Conservation (phyloP, 2,888 invertebrate genomes). For the Cantharis rufa region DNA sequence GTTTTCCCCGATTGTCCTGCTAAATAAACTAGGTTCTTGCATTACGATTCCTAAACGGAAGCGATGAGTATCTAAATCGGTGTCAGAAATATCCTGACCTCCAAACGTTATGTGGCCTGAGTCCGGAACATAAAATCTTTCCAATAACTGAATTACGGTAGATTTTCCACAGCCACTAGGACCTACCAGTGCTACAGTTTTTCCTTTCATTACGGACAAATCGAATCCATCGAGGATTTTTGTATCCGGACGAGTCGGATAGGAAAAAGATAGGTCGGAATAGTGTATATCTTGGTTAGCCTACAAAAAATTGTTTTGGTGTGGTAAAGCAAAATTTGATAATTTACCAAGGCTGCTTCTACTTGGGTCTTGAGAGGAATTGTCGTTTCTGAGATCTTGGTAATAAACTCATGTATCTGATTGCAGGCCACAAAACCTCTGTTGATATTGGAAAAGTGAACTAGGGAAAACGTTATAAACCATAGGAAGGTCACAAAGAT, state of each 20-base stretch:
- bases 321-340: not conserved
- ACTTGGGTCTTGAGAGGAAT: slow-evolving; percentile 44
- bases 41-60: slow-evolving; percentile 85
- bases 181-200: slow-evolving; percentile 76
- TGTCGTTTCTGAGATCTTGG: slow-evolving; percentile 63
- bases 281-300: slow-evolving; percentile 71
- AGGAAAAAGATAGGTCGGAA: slow-evolving; percentile 61
- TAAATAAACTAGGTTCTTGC: slow-evolving; percentile 84
- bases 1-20: slow-evolving; percentile 85
- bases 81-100: slow-evolving; percentile 40
- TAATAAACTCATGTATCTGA: slow-evolving; percentile 67
- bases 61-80: slow-evolving; percentile 58
- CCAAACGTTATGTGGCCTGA: slow-evolving; percentile 65
- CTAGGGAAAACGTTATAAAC: slow-evolving; percentile 66
- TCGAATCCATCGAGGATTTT: slow-evolving; percentile 69
- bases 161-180: slow-evolving; percentile 80
- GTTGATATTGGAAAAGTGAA: slow-evolving; percentile 80
- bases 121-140: slow-evolving; percentile 73
- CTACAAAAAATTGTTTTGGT: slow-evolving; percentile 32
- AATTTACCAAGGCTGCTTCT: slow-evolving; percentile 46
- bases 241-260: slow-evolving; percentile 75
- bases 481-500: slow-evolving; percentile 72
- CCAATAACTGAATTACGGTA: slow-evolving; percentile 73
- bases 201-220: slow-evolving; percentile 70
- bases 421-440: slow-evolving; percentile 76